These are phyloP conservation scores for Venustaconcha ellipsiformis DNA, from an alignment of 1,140 invertebrate genomes.

Conservation along the genomic window DNA sequence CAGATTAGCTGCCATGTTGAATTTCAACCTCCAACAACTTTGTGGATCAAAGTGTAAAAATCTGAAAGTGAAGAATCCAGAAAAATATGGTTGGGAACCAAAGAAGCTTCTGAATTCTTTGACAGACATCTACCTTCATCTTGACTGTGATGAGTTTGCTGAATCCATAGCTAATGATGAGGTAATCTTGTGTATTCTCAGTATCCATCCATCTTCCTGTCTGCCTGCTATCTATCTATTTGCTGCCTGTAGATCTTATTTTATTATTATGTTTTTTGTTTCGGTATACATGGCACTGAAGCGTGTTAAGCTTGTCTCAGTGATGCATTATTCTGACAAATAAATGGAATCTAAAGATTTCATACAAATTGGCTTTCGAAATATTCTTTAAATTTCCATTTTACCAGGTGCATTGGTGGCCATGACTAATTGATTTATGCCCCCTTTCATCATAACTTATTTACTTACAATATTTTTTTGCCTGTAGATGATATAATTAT, in stretches of 20 bases:
- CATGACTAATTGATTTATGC: too few species aligned
- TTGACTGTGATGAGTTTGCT: conserved; percentile 76
- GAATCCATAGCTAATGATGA: conserved; percentile 67
- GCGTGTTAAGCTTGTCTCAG: too few species aligned
- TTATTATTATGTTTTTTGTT: too few species aligned
- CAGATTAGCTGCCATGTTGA: conserved; percentile 95
- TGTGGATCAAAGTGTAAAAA: conserved; percentile 98
- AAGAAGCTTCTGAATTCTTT: conserved; percentile 89
- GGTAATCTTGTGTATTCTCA: conserved; percentile 36
- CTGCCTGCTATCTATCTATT: background rate
- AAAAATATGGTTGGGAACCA: conserved; percentile 98
- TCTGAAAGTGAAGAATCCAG: conserved; percentile 94
- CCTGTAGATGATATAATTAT: too few species aligned
- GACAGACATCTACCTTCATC: conserved; percentile 96
- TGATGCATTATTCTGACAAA: too few species aligned
- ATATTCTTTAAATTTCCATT: too few species aligned
- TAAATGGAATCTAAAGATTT: too few species aligned
- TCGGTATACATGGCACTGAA: too few species aligned
- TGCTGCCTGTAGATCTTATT: background rate
- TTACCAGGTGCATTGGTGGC: too few species aligned
- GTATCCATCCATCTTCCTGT: background rate
- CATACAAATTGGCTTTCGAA: too few species aligned
- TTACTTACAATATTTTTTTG: too few species aligned
- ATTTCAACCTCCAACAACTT: conserved; percentile 97
- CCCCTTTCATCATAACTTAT: too few species aligned